Evolutionary conservation across 1,140 invertebrate species (phyloP).

Genomic region (Zelostemma sp.): DNA sequence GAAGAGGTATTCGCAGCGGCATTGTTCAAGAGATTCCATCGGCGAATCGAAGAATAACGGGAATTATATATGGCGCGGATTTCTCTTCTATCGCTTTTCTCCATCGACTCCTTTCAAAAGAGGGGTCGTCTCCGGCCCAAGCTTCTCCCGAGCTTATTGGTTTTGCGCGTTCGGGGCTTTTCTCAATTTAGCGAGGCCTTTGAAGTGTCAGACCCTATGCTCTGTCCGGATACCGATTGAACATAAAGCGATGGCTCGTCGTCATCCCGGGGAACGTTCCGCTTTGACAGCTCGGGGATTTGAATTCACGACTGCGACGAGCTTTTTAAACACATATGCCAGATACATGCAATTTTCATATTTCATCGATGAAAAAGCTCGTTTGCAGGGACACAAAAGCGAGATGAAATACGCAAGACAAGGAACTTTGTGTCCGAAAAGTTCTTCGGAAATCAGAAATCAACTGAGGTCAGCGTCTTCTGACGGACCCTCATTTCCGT

Average conservation of each 20-base stretch:
- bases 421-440: no score
- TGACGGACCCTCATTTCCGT: slow-evolving; percentile 3
- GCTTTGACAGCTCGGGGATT: slow-evolving; percentile 48
- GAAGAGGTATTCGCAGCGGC: slow-evolving; percentile 12
- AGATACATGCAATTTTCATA: slow-evolving; percentile 23
- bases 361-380: no score
- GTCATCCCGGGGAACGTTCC: slow-evolving; percentile 44
- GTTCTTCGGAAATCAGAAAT: slow-evolving; percentile 36
- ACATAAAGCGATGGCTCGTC: slow-evolving; percentile 42
- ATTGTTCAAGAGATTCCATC: slow-evolving; percentile 47
- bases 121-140: slow-evolving; percentile 32
- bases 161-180: slow-evolving; percentile 52
- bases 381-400: no score
- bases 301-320: slow-evolving; percentile 30
- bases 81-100: slow-evolving; percentile 47
- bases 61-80: slow-evolving; percentile 50
- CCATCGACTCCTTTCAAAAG: slow-evolving; percentile 49
- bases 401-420: no score
- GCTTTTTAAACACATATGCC: slow-evolving; percentile 19
- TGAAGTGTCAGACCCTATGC: slow-evolving; percentile 53
- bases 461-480: slow-evolving; percentile 29
- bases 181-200: slow-evolving; percentile 54
- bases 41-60: slow-evolving; percentile 49
- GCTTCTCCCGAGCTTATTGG: slow-evolving; percentile 53
- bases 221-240: slow-evolving; percentile 47